Percentiles rank a stretch among this genome's conserved stretches.
Evolutionary conservation across 2,797 vertebrate genomes (phyloP).

Genomic region (Pristis pectinata): DNA sequence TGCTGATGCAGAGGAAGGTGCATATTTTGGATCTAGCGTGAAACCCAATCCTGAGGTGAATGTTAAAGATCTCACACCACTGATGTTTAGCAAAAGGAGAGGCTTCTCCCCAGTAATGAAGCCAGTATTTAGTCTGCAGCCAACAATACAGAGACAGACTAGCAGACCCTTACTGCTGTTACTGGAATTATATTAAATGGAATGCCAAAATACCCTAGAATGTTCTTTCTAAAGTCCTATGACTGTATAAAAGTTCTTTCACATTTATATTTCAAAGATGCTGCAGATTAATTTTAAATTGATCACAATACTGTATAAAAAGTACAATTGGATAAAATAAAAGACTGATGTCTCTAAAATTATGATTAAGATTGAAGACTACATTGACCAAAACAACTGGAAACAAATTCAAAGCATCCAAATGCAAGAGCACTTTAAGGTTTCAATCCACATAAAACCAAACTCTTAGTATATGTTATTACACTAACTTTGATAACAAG

Average conservation of each 20-base stretch:
- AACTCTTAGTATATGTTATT: not conserved
- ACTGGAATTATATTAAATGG: not conserved
- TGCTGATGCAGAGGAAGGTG: not conserved
- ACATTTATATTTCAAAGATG: not conserved
- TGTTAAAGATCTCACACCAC: not conserved
- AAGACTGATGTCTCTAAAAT: not conserved
- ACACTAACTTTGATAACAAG: not conserved
- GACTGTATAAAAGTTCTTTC: not conserved
- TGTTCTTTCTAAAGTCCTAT: not conserved
- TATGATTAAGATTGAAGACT: not conserved
- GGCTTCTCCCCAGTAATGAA: not conserved
- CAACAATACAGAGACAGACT: not conserved
- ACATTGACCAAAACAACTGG: not conserved
- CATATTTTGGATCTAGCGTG: not conserved
- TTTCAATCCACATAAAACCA: not conserved
- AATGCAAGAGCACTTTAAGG: too few species aligned
- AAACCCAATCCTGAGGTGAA: not conserved
- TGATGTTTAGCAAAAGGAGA: not conserved
- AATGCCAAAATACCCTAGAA: not conserved
- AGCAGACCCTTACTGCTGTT: not conserved
- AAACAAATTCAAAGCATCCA: not conserved
- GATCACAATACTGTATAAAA: too few species aligned
- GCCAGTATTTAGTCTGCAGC: not conserved
- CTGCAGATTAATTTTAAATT: too few species aligned
- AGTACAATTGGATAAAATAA: too few species aligned